phyloP scores from a whole-genome alignment of 2,888 invertebrate genomes.

The Seira ritae region DNA sequence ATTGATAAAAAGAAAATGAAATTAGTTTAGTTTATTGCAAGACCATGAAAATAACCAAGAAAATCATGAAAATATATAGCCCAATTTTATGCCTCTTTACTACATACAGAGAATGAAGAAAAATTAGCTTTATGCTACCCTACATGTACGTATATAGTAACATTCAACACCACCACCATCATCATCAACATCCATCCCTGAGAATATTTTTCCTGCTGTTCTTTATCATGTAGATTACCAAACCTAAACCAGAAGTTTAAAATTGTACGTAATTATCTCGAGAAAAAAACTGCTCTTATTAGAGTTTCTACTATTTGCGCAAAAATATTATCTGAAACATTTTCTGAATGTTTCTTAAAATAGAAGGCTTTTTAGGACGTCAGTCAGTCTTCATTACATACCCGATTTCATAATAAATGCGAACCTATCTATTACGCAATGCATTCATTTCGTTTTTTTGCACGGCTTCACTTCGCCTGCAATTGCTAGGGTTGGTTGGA shows the following conservation, averaged over 20 bases:
- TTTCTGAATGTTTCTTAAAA: not conserved
- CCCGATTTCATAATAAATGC: conserved; percentile 18
- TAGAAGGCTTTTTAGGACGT: not conserved
- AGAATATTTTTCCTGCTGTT: not conserved
- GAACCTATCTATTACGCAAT: conserved; percentile 5
- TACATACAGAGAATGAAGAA: not conserved
- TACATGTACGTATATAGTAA: not conserved
- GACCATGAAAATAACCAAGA: not conserved
- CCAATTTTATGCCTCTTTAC: not conserved
- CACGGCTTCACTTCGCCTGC: not conserved
- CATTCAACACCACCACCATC: not conserved
- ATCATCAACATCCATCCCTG: conserved; percentile 1
- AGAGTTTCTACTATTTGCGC: not conserved
- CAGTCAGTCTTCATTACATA: conserved; percentile 9
- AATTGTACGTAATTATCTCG: not conserved
- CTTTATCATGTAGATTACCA: conserved; percentile 17
- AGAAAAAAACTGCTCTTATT: not conserved
- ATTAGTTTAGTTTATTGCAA: not conserved
- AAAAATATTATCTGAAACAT: conserved; percentile 3
- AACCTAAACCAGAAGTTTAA: conserved; percentile 12
- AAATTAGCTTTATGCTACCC: conserved; percentile 1
- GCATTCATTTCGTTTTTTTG: not conserved
- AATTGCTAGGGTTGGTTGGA: too few species aligned
- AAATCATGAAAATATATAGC: conserved; percentile 7
- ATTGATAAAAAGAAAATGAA: not conserved